These are phyloP conservation scores for Channa maculata DNA, from an alignment of 2,113 vertebrate species.

Conservation along the genomic window DNA sequence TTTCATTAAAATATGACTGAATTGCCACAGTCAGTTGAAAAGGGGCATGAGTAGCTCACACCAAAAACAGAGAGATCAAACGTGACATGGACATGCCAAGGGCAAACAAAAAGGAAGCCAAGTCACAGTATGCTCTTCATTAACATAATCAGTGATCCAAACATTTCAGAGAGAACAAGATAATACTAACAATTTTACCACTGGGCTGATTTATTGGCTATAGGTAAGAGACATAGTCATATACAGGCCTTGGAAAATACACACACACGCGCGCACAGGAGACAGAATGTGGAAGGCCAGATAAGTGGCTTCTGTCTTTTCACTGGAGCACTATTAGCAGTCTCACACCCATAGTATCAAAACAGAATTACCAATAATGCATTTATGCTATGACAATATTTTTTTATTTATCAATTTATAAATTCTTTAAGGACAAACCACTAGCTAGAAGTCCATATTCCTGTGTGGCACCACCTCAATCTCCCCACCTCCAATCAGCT, in stretches of 20 bases:
- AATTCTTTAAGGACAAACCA: constrained; percentile 4
- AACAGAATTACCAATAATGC: neutral
- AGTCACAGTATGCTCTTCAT: constrained; percentile 46
- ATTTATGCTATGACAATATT: neutral
- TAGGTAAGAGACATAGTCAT: constrained; percentile 4
- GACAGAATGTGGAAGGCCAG: neutral
- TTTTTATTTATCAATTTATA: neutral
- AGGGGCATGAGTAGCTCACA: neutral
- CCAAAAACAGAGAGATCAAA: neutral
- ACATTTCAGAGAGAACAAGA: constrained; percentile 36
- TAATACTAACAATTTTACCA: constrained; percentile 50
- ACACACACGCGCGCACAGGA: neutral
- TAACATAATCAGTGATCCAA: constrained; percentile 52
- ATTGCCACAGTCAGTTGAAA: neutral
- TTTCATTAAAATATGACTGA: neutral
- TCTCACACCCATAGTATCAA: neutral
- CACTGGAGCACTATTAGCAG: neutral
- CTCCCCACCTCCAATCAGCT: neutral
- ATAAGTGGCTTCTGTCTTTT: constrained; percentile 24
- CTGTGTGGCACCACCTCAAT: constrained; percentile 18
- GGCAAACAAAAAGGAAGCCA: constrained; percentile 17
- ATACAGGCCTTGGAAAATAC: neutral
- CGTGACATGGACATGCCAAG: constrained; percentile 10
- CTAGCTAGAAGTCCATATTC: constrained; percentile 26
- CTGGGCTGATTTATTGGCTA: constrained; percentile 39